Percentiles rank a stretch among this genome's conserved stretches.
These are phyloP conservation scores for Netelia fuscicornis DNA, from an alignment of 2,888 invertebrate species.

Conservation along the genomic window DNA sequence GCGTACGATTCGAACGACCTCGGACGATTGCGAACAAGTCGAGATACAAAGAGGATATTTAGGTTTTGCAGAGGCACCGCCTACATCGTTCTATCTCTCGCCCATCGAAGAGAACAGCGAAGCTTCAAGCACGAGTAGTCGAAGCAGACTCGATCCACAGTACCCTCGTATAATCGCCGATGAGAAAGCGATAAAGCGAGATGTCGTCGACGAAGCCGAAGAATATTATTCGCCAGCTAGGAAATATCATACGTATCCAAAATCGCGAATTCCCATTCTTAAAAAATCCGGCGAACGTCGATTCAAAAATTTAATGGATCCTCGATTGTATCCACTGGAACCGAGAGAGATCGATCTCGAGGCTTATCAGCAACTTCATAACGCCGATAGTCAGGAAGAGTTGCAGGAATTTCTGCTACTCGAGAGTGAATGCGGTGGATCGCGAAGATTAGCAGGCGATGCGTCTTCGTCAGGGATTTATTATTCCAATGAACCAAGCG, in stretches of 20 bases:
- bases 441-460: slow-evolving; percentile 86
- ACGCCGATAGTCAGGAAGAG: slow-evolving; percentile 88
- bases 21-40: slow-evolving; percentile 47
- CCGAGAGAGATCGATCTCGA: slow-evolving; percentile 87
- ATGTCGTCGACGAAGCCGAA: slow-evolving; percentile 45
- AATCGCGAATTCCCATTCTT: slow-evolving; percentile 84
- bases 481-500: slow-evolving; percentile 75
- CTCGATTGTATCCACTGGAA: slow-evolving; percentile 86
- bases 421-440: slow-evolving; percentile 87
- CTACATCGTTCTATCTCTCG: slow-evolving; percentile 83
- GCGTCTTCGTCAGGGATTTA: slow-evolving; percentile 80
- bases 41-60: slow-evolving; percentile 57
- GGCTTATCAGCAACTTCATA: slow-evolving; percentile 87
- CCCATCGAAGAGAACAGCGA: slow-evolving; percentile 88
- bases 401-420: slow-evolving; percentile 88
- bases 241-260: slow-evolving; percentile 86
- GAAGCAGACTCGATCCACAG: slow-evolving; percentile 71
- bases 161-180: slow-evolving; percentile 55
- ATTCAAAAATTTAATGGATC: slow-evolving; percentile 76
- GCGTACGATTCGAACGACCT: slow-evolving; percentile 56
- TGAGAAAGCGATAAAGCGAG: slow-evolving; percentile 41
- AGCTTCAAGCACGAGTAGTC: slow-evolving; percentile 85
- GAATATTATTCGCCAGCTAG: slow-evolving; percentile 73
- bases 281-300: slow-evolving; percentile 75
- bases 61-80: slow-evolving; percentile 66